These are phyloP conservation scores for Teleiodes luculella DNA, from an alignment of 2,888 invertebrate species.

Conservation along the genomic window DNA sequence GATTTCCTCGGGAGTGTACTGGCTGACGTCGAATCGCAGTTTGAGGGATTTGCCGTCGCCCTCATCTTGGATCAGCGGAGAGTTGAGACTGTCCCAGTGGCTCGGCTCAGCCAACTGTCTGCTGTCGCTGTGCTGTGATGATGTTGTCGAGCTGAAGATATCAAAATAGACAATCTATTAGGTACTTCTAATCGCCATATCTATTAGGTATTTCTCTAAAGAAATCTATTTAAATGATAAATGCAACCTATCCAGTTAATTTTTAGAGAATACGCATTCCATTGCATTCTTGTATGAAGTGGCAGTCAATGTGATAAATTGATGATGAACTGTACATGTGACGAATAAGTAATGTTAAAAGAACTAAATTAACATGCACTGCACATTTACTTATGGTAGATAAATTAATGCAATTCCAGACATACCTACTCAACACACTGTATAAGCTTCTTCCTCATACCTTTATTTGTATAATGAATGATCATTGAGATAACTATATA, in stretches of 20 bases:
- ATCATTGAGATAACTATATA: not conserved
- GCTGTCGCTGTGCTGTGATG: conserved; percentile 80
- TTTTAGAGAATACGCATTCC: too few species aligned
- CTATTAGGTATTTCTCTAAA: too few species aligned
- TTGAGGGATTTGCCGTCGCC: conserved; percentile 96
- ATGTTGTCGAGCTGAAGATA: conserved; percentile 79
- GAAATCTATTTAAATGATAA: too few species aligned
- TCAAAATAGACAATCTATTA: too few species aligned
- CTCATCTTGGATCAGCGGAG: conserved; percentile 95
- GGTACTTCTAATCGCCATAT: too few species aligned
- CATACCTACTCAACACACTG: not conserved
- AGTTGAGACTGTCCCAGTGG: conserved; percentile 93
- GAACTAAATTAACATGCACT: not conserved
- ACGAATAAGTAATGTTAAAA: not conserved
- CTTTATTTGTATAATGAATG: not conserved
- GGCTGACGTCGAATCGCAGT: conserved; percentile 97
- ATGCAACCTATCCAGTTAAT: too few species aligned
- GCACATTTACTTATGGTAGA: not conserved
- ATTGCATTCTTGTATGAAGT: too few species aligned
- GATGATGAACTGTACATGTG: not conserved
- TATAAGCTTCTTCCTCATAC: too few species aligned
- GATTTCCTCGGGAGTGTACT: conserved; percentile 98
- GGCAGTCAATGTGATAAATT: too few species aligned
- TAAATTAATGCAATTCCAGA: conserved; percentile 1
- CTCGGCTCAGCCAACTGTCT: conserved; percentile 79